Percentiles rank a stretch among this genome's conserved stretches.
Conservation (phyloP, 2,888 invertebrate species). For the Sipha maydis region DNA sequence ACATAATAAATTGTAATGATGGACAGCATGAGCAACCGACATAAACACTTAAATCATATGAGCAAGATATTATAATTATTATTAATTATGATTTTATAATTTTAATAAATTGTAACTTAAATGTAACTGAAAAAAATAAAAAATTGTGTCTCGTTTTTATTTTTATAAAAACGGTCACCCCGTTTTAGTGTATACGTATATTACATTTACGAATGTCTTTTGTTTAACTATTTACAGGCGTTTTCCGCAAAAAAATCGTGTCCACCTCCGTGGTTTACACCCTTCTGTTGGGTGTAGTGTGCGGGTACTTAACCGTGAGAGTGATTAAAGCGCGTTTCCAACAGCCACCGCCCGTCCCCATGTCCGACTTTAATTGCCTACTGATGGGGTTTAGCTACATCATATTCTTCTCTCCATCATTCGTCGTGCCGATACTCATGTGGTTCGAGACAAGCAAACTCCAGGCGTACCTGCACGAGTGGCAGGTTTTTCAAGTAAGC, state of each 20-base stretch:
- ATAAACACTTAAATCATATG: too few relatives aligned
- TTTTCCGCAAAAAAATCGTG: constrained; percentile 15
- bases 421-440: constrained; percentile 23
- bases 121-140: too few relatives aligned
- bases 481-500: constrained; percentile 20
- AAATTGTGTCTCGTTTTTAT: too few relatives aligned
- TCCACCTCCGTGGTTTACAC: constrained; percentile 14
- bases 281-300: background rate
- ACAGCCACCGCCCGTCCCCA: background rate
- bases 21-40: too few relatives aligned
- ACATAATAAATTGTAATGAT: too few relatives aligned
- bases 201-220: background rate
- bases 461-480: constrained; percentile 6
- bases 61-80: too few relatives aligned
- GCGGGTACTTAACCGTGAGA: background rate
- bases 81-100: too few relatives aligned
- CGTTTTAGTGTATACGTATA: background rate
- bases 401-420: constrained; percentile 14
- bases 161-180: too few relatives aligned
- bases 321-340: background rate
- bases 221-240: background rate
- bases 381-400: background rate
- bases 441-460: constrained; percentile 27
- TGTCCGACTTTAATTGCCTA: constrained; percentile 13
- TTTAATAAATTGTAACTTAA: too few relatives aligned